These are phyloP conservation scores for Erannis defoliaria DNA, from an alignment of 2,888 invertebrate genomes.

Conservation along the genomic window DNA sequence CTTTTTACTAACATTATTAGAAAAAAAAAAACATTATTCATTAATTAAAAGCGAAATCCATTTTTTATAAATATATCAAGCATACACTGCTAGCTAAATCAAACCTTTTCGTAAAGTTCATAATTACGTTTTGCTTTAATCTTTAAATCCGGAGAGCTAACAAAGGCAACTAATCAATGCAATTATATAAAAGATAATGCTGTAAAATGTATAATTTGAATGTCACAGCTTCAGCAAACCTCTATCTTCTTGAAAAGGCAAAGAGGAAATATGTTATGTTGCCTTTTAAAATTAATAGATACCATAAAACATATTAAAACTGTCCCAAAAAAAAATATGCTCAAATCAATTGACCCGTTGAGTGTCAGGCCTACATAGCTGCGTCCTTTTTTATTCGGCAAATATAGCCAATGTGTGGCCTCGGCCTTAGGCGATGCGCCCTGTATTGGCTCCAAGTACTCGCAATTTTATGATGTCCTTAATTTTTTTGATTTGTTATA, in stretches of 20 bases:
- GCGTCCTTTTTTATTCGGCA: no score
- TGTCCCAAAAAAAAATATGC: neutral
- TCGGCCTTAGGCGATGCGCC: no score
- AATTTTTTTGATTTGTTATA: neutral
- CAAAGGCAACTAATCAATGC: neutral
- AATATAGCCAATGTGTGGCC: no score
- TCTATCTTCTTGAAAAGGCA: neutral
- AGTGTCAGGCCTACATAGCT: no score
- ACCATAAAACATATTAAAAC: neutral
- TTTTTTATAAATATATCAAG: conserved; percentile 33
- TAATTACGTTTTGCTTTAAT: no score
- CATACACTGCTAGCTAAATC: neutral
- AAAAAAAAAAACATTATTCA: conserved; percentile 30
- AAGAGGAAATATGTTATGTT: neutral
- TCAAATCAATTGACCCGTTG: neutral
- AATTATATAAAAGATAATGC: no score
- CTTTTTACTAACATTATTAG: conserved; percentile 36
- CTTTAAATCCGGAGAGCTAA: no score
- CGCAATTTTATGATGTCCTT: neutral
- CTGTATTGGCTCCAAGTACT: neutral
- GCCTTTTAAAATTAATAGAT: neutral
- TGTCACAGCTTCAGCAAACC: neutral
- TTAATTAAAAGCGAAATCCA: conserved; percentile 48
- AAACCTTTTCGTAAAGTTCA: no score
- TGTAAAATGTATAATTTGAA: no score